Base-by-base conservation (phyloP, 1,140 invertebrate species). In the Hyles euphorbiae region DNA sequence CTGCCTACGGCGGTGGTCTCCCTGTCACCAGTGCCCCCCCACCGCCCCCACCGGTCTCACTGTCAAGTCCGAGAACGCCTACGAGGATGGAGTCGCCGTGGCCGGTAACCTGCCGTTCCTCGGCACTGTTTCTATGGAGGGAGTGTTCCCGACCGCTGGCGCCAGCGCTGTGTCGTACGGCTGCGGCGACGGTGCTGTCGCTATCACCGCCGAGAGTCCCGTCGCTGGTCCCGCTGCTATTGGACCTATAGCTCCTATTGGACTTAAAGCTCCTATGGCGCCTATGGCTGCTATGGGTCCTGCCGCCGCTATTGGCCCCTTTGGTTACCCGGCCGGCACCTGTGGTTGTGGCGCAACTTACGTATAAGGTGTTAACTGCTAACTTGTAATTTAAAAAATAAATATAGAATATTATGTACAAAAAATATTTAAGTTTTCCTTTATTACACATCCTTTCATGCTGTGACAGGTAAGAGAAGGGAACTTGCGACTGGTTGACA, bases 51-150 rank as follows among this genome's bases (percentile, higher is more conserved):
- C 52, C 40, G 70, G 69, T 3, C 44, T 76, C 34, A 45, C 60
- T 6, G 49, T 74, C 0, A 46, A 51, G 3, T 72, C 74, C 3
- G 68, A 74, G 10, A 69, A 76, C 10, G 58, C 32, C 0, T 68
- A 71, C 33, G 64, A 70, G 45, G 78, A 74, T 6, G 49, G 53
- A 5, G 22, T 78, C 0, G 48, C 53, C 3, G 69, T 78, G 3
- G 32, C 34, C 33, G 78, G 76, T 5, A 47, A 61, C 0, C 45
- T 78, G 48, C 74, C 76, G 11, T 61, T 62, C 60, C 45, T 63
- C n/a, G 60, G 60, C 2, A 51, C 63, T n/a, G 63, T 65, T 9
- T 46, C 60, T 10, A 53, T 62, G 5, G 57, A 65, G 43, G 67
- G 63, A 2, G 34, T 9, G 3, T 33, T 60, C 40, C 54, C 63